Conservation (phyloP, 2,888 invertebrate species). For the Helobdella robusta region DNA sequence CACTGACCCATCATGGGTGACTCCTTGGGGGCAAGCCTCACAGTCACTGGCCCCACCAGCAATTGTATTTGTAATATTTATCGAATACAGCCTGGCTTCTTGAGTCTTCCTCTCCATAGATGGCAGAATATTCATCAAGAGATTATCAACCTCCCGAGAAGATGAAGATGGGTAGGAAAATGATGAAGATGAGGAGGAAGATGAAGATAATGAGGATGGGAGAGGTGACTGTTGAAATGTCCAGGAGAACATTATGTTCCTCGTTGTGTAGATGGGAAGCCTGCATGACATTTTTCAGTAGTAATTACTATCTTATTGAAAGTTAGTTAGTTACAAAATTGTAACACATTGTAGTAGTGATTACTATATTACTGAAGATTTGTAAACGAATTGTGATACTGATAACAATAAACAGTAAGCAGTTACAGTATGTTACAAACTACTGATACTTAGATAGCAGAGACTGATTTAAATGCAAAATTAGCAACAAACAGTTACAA, state of each 20-base stretch:
- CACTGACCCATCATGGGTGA: slow-evolving; percentile 42
- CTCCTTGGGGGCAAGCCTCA: slow-evolving; percentile 51
- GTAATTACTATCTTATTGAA: not conserved
- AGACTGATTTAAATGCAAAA: too few relatives aligned
- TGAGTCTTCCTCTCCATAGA: slow-evolving; percentile 38
- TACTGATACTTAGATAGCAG: too few relatives aligned
- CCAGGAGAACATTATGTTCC: slow-evolving; percentile 51
- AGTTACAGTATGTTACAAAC: too few relatives aligned
- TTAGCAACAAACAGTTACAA: too few relatives aligned
- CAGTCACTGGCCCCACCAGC: slow-evolving; percentile 55
- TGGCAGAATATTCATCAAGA: not conserved
- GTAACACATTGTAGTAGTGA: not conserved
- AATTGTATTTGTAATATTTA: slow-evolving; percentile 55
- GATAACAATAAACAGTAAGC: not conserved
- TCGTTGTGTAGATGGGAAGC: slow-evolving; percentile 46
- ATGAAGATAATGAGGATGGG: not conserved
- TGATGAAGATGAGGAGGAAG: too few relatives aligned
- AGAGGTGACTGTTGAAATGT: slow-evolving; percentile 49
- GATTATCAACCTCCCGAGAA: not conserved
- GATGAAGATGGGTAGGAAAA: not conserved
- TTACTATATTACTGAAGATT: not conserved
- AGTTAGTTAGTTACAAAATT: not conserved
- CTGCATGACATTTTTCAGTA: slow-evolving; percentile 17
- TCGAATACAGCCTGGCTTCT: slow-evolving; percentile 52
- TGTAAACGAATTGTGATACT: slow-evolving; percentile 10